Conservation (phyloP, 2,888 invertebrate genomes). For the Apamea anceps region DNA sequence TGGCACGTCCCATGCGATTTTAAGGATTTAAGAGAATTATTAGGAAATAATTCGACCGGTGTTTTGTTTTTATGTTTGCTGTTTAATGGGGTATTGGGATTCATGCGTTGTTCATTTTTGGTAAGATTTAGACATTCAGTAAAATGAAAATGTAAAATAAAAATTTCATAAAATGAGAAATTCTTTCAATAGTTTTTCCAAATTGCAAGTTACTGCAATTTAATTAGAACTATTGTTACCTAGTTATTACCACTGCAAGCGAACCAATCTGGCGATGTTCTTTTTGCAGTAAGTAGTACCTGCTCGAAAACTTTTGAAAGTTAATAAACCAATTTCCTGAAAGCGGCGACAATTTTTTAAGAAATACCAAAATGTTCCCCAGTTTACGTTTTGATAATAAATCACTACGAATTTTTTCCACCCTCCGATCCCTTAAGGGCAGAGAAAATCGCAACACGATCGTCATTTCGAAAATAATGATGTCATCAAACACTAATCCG, state of each 20-base stretch:
- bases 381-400: constrained; percentile 81
- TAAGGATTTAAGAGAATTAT: constrained; percentile 80
- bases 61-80: constrained; percentile 61
- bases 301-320: neutral
- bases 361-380: constrained; percentile 60
- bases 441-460: constrained; percentile 87
- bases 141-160: too few species aligned
- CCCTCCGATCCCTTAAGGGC: constrained; percentile 77
- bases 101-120: neutral
- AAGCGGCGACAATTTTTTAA: constrained; percentile 29
- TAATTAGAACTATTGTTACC: neutral
- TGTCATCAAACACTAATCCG: constrained; percentile 90
- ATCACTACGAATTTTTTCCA: constrained; percentile 78
- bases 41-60: constrained; percentile 74
- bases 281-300: neutral
- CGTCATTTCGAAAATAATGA: constrained; percentile 89
- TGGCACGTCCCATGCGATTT: constrained; percentile 81
- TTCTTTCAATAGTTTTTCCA: too few species aligned
- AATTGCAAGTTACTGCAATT: neutral
- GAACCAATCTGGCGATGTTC: neutral
- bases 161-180: too few species aligned
- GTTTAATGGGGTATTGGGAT: constrained; percentile 32
- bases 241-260: neutral
- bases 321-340: constrained; percentile 32
- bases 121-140: too few species aligned